These are phyloP conservation scores for Diprion similis DNA, from an alignment of 1,140 invertebrate species.

Conservation along the genomic window DNA sequence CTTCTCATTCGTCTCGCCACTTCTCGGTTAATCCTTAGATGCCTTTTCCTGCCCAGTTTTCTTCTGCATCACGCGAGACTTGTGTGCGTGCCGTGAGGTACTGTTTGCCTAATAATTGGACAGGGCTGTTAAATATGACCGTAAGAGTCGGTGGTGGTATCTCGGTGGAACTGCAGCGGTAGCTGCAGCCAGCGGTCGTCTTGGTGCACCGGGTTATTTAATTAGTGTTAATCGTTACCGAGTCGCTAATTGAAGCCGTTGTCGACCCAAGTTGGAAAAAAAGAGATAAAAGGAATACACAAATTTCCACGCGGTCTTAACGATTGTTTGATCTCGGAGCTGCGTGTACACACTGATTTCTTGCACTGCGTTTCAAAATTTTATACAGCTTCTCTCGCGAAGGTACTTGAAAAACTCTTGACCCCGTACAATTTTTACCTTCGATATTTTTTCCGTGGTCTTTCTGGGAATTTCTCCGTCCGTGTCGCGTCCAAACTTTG, in stretches of 20 bases:
- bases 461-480: not conserved
- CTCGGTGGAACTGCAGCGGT: not conserved
- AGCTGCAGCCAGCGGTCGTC: conserved; percentile 7
- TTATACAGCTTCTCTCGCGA: not conserved
- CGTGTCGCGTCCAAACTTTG: no score
- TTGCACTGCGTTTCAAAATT: not conserved
- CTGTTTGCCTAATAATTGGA: conserved; percentile 48
- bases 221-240: conserved; percentile 4
- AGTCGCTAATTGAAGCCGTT: conserved; percentile 4
- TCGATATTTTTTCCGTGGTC: not conserved
- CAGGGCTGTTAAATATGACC: conserved; percentile 38
- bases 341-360: conserved; percentile 1
- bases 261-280: not conserved
- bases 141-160: conserved; percentile 12
- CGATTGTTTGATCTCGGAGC: conserved; percentile 3
- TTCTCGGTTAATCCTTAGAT: no score
- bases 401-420: not conserved
- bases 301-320: conserved; percentile 7
- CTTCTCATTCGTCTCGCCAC: no score
- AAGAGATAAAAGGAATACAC: not conserved
- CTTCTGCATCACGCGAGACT: not conserved
- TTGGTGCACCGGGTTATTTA: not conserved
- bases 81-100: not conserved
- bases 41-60: not conserved
- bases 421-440: not conserved